Percentiles rank a stretch among this genome's conserved stretches.
These are phyloP conservation scores for Naja naja DNA, from an alignment of 2,113 vertebrate species.

Conservation along the genomic window DNA sequence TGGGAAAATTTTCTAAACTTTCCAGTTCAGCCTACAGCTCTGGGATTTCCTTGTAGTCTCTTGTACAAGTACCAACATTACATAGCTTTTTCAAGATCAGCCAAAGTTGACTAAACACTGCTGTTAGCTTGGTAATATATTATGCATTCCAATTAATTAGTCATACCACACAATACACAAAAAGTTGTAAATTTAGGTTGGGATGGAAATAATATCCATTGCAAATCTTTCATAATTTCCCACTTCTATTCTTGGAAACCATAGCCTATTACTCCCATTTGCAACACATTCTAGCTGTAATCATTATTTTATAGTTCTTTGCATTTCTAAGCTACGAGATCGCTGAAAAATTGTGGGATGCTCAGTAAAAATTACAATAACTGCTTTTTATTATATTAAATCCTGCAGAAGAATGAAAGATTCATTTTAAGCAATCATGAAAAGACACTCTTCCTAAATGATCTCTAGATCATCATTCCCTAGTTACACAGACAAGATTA, in stretches of 20 bases:
- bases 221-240: not conserved
- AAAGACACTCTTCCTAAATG: not conserved
- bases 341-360: not conserved
- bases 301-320: not conserved
- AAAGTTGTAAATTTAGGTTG: not conserved
- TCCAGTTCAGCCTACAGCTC: not conserved
- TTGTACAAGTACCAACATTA: not conserved
- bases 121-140: not conserved
- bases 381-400: constrained; percentile 38
- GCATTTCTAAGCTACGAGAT: not conserved
- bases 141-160: not conserved
- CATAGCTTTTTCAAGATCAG: not conserved
- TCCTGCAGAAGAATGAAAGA: not conserved
- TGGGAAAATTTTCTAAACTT: not conserved
- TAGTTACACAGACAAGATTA: not conserved
- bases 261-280: not conserved
- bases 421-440: constrained; percentile 50
- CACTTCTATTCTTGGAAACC: not conserved
- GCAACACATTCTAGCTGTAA: not conserved
- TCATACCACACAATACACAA: not conserved
- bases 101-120: not conserved
- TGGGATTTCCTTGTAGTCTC: not conserved
- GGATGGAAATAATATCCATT: not conserved
- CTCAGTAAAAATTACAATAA: constrained; percentile 8
- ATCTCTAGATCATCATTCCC: constrained; percentile 31